Conservation (phyloP, 2,113 vertebrate genomes). For the Aspiorhynchus laticeps region DNA sequence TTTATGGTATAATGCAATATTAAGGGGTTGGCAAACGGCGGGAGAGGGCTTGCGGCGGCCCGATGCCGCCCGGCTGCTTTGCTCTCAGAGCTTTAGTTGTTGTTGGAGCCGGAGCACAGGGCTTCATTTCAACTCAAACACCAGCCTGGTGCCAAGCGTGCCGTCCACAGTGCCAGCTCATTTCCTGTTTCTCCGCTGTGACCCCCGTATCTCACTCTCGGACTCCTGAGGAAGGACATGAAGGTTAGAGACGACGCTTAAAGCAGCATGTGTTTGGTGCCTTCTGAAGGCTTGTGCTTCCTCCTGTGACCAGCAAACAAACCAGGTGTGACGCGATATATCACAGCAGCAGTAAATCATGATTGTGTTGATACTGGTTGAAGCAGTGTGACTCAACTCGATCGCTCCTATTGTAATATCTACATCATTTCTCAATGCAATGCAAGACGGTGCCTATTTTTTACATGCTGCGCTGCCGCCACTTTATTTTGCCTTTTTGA, state of each 20-base stretch:
- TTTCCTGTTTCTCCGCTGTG: conserved; percentile 50
- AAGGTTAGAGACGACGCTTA: background rate
- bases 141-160: background rate
- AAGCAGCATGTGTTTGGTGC: background rate
- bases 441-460: no score
- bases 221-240: background rate
- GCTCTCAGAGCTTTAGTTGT: conserved; percentile 2
- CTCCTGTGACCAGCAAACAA: background rate
- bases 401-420: background rate
- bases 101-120: conserved; percentile 22
- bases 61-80: conserved; percentile 8
- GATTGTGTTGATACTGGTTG: background rate
- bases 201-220: background rate
- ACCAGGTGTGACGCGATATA: no score
- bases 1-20: conserved; percentile 21
- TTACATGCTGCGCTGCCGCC: no score
- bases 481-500: no score
- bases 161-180: conserved; percentile 48
- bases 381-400: background rate
- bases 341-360: background rate
- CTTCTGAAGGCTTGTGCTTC: background rate
- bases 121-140: conserved; percentile 26
- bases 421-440: no score
- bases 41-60: background rate
- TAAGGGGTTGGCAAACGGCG: conserved; percentile 9